A percentile compares a stretch with the other conserved stretches of the same genome.
phyloP scores from a whole-genome alignment of 2,888 invertebrate genomes.

The Scaptomyza cyrtandrae region DNA sequence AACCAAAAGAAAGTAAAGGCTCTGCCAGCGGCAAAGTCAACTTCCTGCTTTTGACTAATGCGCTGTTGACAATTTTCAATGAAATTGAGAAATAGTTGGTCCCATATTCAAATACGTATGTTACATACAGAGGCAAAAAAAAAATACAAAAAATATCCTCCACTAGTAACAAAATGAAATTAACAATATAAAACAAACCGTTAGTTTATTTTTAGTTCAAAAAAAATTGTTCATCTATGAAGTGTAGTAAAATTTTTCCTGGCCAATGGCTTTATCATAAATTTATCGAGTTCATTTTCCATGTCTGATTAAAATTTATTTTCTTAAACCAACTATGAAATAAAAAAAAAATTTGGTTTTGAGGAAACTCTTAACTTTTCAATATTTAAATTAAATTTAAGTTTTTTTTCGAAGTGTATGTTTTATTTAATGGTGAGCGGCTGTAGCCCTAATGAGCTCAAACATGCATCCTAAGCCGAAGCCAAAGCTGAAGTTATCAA shows the following conservation, averaged over 20 bases:
- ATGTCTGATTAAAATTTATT: no score
- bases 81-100: constrained; percentile 71
- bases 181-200: no score
- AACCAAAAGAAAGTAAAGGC: constrained; percentile 26
- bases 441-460: constrained; percentile 14
- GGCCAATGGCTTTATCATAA: no score
- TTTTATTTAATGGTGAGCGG: neutral
- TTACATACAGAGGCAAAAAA: neutral
- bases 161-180: no score
- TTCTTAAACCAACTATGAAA: no score
- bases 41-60: constrained; percentile 67
- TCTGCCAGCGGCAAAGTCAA: constrained; percentile 30
- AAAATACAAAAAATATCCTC: neutral
- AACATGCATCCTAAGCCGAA: neutral
- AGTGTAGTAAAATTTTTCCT: no score
- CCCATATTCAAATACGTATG: constrained; percentile 30
- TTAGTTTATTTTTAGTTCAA: no score
- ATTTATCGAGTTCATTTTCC: no score
- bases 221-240: no score
- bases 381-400: no score
- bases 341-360: no score
- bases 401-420: neutral
- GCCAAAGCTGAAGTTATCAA: neutral
- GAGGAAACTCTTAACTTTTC: no score
- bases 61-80: constrained; percentile 63